Evolutionary conservation across 2,888 invertebrate genomes (phyloP), one percentile per base, ranked within the genome.

Genomic region (Adela reaumurella): DNA sequence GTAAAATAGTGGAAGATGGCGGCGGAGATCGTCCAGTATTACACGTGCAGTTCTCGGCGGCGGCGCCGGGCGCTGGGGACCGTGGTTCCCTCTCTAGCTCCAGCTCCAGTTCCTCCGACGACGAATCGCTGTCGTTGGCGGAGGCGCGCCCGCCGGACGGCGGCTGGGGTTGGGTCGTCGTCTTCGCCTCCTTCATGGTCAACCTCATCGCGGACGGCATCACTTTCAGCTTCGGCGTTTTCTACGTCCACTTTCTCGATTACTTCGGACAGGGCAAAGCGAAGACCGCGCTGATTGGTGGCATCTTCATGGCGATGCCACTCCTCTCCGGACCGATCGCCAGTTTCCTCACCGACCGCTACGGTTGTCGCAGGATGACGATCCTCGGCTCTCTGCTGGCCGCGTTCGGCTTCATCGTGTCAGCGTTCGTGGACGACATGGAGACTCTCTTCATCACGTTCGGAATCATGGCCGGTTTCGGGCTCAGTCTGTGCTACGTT

Each of bases 81-180:
- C 62, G 67, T 19, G 69, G 69, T 1, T 70, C 79, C 42, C 51
- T 59, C 43, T 61, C 64, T 46, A 61, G 64, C 52, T 73, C 68
- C 55, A 78, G 77, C 52, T 72, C 73, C 46, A 70, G 81, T 51
- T 81, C 83, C 4, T 84, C 84, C 43, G 83, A 83, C 55, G 84
- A 85, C 50, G 85, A 85, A 51, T 78, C 86, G 43, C 81, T 82
- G 11, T 81, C 84, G 46, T 72, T 83, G 58, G 79, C 87, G 6
- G 88, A 88, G 64, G 84, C 87, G 1, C 74, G 86, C 17, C 87
- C 90, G 1, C 93, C 92, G 1, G 94, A 94, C 67, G 94, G 93
- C 10, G 94, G 94, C 14, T 94, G 90, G 89, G 94, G 94, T 4
- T 96, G 95, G 95, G 89, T 95, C 24, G 85, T 96, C 47, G 94